Percentiles rank a stretch among this genome's conserved stretches.
phyloP scores from a whole-genome alignment of 2,797 vertebrate species.

The Aphelocoma californica region DNA sequence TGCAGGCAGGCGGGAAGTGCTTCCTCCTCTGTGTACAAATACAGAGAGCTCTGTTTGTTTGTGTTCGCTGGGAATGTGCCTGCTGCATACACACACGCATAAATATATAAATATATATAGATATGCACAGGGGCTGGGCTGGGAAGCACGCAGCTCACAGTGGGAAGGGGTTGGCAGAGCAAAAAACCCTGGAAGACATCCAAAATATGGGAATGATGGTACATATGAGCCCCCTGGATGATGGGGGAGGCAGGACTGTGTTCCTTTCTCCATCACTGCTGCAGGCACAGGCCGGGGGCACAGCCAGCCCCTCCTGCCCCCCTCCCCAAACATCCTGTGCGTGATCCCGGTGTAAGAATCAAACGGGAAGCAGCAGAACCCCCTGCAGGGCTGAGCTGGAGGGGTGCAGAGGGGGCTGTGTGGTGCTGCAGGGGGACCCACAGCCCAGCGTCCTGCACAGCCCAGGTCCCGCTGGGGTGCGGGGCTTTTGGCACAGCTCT shows the following conservation, averaged over 20 bases:
- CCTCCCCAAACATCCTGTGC: fast-evolving
- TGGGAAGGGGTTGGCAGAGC: conserved; percentile 17
- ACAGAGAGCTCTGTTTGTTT: not conserved
- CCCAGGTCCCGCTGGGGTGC: not conserved
- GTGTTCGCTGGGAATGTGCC: not conserved
- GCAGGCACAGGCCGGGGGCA: not conserved
- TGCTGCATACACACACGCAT: not conserved
- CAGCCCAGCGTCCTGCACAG: not conserved
- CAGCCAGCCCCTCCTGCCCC: not conserved
- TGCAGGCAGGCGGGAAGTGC: fast-evolving
- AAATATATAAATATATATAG: no score
- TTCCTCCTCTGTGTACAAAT: not conserved
- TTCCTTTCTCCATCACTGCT: not conserved
- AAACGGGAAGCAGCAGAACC: not conserved
- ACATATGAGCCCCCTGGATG: not conserved
- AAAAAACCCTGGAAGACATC: not conserved
- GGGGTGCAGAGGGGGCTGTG: not conserved
- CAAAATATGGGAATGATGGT: not conserved
- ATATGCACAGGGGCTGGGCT: not conserved
- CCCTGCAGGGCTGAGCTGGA: not conserved
- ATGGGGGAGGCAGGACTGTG: not conserved
- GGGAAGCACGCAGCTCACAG: not conserved
- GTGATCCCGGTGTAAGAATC: fast-evolving
- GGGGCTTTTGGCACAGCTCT: not conserved
- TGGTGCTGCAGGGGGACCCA: not conserved